These are phyloP conservation scores for Lytechinus pictus DNA, from an alignment of 35 echinoderm and acorn worm genomes.

Conservation along the genomic window DNA sequence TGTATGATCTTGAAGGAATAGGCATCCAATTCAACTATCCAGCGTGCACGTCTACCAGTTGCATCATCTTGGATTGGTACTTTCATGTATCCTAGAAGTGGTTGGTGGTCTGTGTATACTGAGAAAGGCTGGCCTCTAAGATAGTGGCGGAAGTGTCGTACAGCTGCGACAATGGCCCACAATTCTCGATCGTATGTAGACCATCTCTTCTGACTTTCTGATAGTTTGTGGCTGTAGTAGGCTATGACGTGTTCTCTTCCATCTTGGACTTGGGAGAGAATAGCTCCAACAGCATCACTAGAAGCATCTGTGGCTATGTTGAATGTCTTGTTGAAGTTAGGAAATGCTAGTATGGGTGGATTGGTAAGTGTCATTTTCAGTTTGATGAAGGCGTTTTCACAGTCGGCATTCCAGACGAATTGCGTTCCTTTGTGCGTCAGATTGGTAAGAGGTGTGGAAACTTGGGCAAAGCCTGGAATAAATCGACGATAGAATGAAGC, in stretches of 20 bases:
- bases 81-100: slow-evolving; percentile 24
- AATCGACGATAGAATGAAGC: slow-evolving; percentile 50
- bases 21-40: slow-evolving; percentile 53
- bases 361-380: slow-evolving; percentile 55
- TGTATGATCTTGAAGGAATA: slow-evolving; percentile 55
- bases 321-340: slow-evolving; percentile 56
- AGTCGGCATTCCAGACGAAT: slow-evolving; percentile 43
- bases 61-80: slow-evolving; percentile 48
- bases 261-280: slow-evolving; percentile 71
- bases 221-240: slow-evolving; percentile 69
- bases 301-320: slow-evolving; percentile 68
- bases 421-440: slow-evolving; percentile 47
- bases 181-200: slow-evolving; percentile 70
- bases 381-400: slow-evolving; percentile 45
- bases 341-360: slow-evolving; percentile 71
- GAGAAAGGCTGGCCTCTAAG: slow-evolving; percentile 43
- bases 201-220: slow-evolving; percentile 42
- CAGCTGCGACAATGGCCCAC: slow-evolving; percentile 68
- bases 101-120: slow-evolving; percentile 73
- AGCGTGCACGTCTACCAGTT: slow-evolving; percentile 52
- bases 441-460: slow-evolving; percentile 40
- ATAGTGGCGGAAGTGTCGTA: slow-evolving; percentile 78
- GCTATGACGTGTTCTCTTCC: slow-evolving; percentile 67
- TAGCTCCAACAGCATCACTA: slow-evolving; percentile 62
- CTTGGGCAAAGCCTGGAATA: slow-evolving; percentile 17